Conservation (phyloP, 2,113 vertebrate genomes). For the Oreotrochilus melanogaster region DNA sequence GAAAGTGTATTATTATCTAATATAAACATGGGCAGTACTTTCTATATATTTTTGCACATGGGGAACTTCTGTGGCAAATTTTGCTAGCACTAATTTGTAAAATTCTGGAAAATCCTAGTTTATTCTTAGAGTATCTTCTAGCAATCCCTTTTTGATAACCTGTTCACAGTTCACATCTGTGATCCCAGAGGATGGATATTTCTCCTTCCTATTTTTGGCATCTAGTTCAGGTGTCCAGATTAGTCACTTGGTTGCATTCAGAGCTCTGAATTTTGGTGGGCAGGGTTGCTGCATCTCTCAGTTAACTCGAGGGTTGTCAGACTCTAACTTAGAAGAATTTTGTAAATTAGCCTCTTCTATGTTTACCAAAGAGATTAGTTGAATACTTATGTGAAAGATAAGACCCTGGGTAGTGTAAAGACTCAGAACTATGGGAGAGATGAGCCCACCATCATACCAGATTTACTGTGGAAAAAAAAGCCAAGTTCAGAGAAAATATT, state of each 20-base stretch:
- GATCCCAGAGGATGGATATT: neutral
- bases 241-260: neutral
- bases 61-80: neutral
- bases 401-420: neutral
- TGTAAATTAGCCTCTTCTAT: neutral
- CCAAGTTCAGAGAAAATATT: neutral
- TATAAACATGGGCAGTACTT: neutral
- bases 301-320: neutral
- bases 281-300: neutral
- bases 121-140: neutral
- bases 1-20: neutral
- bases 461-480: neutral
- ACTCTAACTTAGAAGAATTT: neutral
- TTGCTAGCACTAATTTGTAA: neutral
- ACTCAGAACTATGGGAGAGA: neutral
- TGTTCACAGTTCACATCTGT: neutral
- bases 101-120: neutral
- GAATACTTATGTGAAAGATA: neutral
- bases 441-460: rapidly evolving
- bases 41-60: neutral
- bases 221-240: neutral
- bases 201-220: neutral
- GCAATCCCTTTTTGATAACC: neutral
- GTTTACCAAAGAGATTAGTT: neutral
- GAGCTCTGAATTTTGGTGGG: neutral